These are phyloP conservation scores for Subacronicta megacephala DNA, from an alignment of 2,888 invertebrate species.

Conservation along the genomic window DNA sequence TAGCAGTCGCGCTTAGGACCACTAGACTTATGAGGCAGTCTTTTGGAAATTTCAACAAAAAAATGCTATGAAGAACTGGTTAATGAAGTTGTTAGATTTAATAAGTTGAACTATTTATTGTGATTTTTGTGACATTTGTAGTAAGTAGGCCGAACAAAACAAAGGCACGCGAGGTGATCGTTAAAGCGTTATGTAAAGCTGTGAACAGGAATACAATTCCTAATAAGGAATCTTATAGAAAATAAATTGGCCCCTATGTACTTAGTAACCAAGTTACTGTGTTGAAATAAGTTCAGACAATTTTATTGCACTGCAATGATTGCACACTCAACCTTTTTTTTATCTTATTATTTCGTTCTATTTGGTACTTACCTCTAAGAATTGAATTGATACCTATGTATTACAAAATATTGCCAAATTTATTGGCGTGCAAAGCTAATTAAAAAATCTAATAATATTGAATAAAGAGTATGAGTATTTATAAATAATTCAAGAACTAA, in stretches of 20 bases:
- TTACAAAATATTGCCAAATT: background rate
- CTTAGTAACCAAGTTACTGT: slow-evolving; percentile 1
- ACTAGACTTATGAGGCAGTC: too few relatives aligned
- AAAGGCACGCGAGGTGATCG: slow-evolving; percentile 18
- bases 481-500: too few relatives aligned
- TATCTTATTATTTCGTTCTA: background rate
- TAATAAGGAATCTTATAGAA: slow-evolving; percentile 2
- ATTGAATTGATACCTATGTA: background rate
- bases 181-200: slow-evolving; percentile 25
- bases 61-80: too few relatives aligned
- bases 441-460: background rate
- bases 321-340: background rate
- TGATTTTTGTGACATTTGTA: background rate
- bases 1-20: too few relatives aligned
- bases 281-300: slow-evolving; percentile 8
- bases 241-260: slow-evolving; percentile 8
- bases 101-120: background rate
- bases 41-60: too few relatives aligned
- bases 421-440: background rate
- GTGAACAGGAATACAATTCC: slow-evolving; percentile 10
- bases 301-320: slow-evolving; percentile 6
- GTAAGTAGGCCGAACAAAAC: too few relatives aligned
- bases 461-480: too few relatives aligned
- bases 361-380: background rate
- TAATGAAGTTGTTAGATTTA: too few relatives aligned